These are phyloP conservation scores for Desmophyllum pertusum DNA, from an alignment of 92 coral and sea anemone species.

Conservation along the genomic window DNA sequence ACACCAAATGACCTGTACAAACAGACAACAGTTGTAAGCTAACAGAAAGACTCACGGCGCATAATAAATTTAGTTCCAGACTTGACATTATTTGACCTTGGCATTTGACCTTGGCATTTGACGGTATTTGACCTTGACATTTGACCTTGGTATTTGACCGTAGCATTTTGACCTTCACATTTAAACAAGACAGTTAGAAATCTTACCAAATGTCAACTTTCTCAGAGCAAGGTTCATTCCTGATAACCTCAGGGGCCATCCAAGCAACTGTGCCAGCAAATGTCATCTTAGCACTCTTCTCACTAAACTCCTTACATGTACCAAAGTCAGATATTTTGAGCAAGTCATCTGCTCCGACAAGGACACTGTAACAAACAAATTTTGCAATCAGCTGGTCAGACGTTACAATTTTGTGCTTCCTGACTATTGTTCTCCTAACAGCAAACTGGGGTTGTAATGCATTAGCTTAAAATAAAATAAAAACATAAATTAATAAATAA, in stretches of 20 bases:
- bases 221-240: slow-evolving; percentile 92
- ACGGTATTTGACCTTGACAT: too few relatives aligned
- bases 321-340: slow-evolving; percentile 95
- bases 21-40: neutral
- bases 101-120: too few relatives aligned
- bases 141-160: too few relatives aligned
- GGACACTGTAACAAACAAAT: slow-evolving; percentile 47
- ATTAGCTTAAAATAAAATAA: too few relatives aligned
- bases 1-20: slow-evolving; percentile 83
- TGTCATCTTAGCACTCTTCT: slow-evolving; percentile 91
- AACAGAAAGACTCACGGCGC: neutral
- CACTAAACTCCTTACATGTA: slow-evolving; percentile 87
- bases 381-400: too few relatives aligned
- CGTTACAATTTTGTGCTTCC: neutral
- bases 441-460: too few relatives aligned
- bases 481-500: too few relatives aligned
- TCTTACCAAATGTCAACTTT: slow-evolving; percentile 90
- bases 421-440: neutral
- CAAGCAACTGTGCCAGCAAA: slow-evolving; percentile 96
- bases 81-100: too few relatives aligned
- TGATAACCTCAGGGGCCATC: slow-evolving; percentile 96
- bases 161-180: too few relatives aligned
- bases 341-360: slow-evolving; percentile 78
- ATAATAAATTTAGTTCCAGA: too few relatives aligned
- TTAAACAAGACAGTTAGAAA: neutral